Evolutionary conservation across 2,888 invertebrate species (phyloP).

Genomic region (Lasioglossum calceatum): DNA sequence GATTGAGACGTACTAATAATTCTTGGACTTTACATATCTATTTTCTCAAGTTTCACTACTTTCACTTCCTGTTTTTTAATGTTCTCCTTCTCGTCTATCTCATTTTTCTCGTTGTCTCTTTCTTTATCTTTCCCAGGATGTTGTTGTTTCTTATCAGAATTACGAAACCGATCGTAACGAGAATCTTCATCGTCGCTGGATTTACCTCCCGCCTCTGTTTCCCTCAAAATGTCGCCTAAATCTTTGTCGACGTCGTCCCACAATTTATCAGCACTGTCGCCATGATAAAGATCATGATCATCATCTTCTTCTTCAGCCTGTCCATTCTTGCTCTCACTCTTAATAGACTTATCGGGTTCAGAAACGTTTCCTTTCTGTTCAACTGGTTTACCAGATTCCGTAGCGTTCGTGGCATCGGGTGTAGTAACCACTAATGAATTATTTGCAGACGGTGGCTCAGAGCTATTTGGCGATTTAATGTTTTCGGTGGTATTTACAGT

Average conservation of each 20-base stretch:
- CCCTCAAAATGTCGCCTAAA: conserved; percentile 90
- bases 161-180: conserved; percentile 88
- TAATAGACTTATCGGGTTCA: conserved; percentile 80
- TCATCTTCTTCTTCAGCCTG: conserved; percentile 83
- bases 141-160: conserved; percentile 87
- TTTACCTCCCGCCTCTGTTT: conserved; percentile 86
- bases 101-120: conserved; percentile 83
- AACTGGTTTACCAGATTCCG: conserved; percentile 80
- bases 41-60: conserved; percentile 74
- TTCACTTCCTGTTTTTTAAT: conserved; percentile 78
- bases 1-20: conserved; percentile 65
- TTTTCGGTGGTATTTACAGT: conserved; percentile 67
- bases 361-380: conserved; percentile 72
- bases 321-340: conserved; percentile 61
- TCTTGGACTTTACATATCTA: conserved; percentile 72
- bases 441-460: conserved; percentile 62
- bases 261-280: conserved; percentile 87
- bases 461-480: conserved; percentile 63
- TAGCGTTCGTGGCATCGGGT: conserved; percentile 46
- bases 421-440: conserved; percentile 43
- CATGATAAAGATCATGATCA: conserved; percentile 82
- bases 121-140: conserved; percentile 83
- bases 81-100: conserved; percentile 82
- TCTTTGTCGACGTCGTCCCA: conserved; percentile 94
- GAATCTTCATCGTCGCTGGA: conserved; percentile 89